Base-by-base conservation (phyloP, 1,140 invertebrate species). In the Ectropis grisescens region DNA sequence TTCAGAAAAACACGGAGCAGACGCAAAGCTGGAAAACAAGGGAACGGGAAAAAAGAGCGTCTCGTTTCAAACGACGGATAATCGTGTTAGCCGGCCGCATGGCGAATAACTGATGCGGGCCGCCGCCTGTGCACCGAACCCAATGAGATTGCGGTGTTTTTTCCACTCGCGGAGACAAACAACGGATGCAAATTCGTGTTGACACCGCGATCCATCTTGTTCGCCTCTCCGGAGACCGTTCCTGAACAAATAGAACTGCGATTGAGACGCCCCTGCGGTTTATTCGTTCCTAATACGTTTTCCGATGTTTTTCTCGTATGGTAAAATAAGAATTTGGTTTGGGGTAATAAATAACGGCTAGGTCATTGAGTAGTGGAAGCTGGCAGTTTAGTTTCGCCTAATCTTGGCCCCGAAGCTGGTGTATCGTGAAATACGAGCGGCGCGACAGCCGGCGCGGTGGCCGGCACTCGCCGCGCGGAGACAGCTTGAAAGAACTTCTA, bases 181-280 rank as follows among this genome's bases (percentile, higher is more conserved):
- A 80, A 72, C 58, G 67, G 69, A 80, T 80, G 75, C 75, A 80
- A 76, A 80, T 80, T 76, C 64, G 58, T 80, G 75, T 80, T 76
- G 75, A 80, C 71, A 75, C 71, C 58, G 53, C 75, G 64, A 80
- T 80, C 75, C 66, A 71, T 80, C 75, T 80, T 78, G 68, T 76
- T 71, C 68, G 67, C 33, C 57, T 68, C 71, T 71, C 71, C 41
- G 33, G 69, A 76, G 69, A 75, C 65, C 60, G 35, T 53, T 60
- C 48, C 52, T 55, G 64, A 69, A 65, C 65, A 75, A 76, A 79
- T 74, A 76, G 67, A 51, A 43, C 50, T 56, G 60, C 70, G 75
- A 76, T 75, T 70, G 69, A 72, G 65, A 65, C 51, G 50, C 46
- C 51, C 52, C 45, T 34, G 37, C 37, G 47, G 38, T 61, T 71